A percentile compares a stretch with the other conserved stretches of the same genome.
Conservation (phyloP, 2,797 vertebrate genomes). For the Ctenochaetus hawaiiensis region DNA sequence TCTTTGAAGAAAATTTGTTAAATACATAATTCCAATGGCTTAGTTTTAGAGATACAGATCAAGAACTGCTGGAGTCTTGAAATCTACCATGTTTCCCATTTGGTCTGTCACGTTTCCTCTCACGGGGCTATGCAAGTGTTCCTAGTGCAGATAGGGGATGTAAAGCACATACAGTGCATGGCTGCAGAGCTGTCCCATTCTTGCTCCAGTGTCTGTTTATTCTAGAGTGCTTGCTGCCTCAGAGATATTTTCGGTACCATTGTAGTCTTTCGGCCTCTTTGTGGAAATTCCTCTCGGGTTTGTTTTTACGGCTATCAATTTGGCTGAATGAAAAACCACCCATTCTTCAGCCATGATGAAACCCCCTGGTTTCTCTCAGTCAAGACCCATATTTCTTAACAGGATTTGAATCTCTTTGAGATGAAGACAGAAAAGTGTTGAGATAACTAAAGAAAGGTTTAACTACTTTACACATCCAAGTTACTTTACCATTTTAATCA, state of each 20-base stretch:
- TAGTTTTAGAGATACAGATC: conserved; percentile 3
- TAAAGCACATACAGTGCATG: conserved; percentile 33
- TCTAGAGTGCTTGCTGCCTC: conserved; percentile 44
- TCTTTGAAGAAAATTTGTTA: background rate
- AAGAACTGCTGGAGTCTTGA: background rate
- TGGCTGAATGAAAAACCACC: conserved; percentile 18
- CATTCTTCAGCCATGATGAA: conserved; percentile 25
- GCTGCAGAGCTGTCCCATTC: conserved; percentile 49
- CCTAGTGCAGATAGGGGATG: conserved; percentile 37
- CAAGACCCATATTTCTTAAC: conserved; percentile 10
- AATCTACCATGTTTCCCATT: conserved; percentile 37
- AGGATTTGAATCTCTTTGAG: background rate
- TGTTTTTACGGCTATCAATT: conserved; percentile 41
- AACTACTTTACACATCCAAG: background rate
- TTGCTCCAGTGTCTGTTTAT: conserved; percentile 66
- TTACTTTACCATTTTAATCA: background rate
- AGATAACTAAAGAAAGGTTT: background rate
- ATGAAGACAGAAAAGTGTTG: background rate
- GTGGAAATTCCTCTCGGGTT: conserved; percentile 42
- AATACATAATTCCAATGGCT: background rate
- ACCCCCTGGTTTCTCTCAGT: conserved; percentile 5
- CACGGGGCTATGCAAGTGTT: conserved; percentile 27
- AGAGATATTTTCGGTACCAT: conserved; percentile 64
- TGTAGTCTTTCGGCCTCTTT: conserved; percentile 48
- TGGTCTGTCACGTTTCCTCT: conserved; percentile 51